phyloP scores from a whole-genome alignment of 1,140 invertebrate genomes.

The Calycopis cecrops region DNA sequence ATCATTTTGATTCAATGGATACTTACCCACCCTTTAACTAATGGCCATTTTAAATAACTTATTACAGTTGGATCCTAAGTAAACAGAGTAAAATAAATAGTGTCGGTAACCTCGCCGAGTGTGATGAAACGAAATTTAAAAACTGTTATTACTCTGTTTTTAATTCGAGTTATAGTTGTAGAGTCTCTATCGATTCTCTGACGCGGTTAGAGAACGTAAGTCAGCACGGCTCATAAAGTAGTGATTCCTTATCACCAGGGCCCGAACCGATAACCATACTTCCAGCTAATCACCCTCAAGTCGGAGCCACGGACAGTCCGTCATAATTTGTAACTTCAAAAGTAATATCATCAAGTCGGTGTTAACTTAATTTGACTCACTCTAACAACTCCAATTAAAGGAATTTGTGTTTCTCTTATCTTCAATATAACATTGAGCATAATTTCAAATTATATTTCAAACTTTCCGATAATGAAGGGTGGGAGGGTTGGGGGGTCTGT shows the following conservation, averaged over 20 bases:
- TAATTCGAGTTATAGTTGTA: too few relatives aligned
- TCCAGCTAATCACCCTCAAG: slow-evolving; percentile 57
- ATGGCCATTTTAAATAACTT: too few relatives aligned
- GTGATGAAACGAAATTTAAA: too few relatives aligned
- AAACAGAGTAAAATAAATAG: too few relatives aligned
- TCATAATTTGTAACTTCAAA: slow-evolving; percentile 69
- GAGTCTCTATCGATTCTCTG: too few relatives aligned
- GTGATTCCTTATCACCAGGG: slow-evolving; percentile 6
- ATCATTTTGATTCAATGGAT: too few relatives aligned
- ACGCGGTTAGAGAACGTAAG: too few relatives aligned
- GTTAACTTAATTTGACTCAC: slow-evolving; percentile 75
- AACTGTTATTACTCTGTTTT: too few relatives aligned
- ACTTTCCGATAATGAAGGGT: slow-evolving; percentile 74
- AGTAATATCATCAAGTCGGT: slow-evolving; percentile 73
- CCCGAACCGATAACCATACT: slow-evolving; percentile 49
- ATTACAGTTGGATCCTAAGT: too few relatives aligned
- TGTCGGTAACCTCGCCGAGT: too few relatives aligned
- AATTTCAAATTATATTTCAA: slow-evolving; percentile 75
- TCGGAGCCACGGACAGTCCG: slow-evolving; percentile 55
- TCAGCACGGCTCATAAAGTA: too few relatives aligned
- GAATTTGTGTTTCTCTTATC: slow-evolving; percentile 75
- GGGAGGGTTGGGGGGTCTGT: slow-evolving; percentile 50
- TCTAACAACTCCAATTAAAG: slow-evolving; percentile 75
- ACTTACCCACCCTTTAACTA: too few relatives aligned
- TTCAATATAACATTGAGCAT: slow-evolving; percentile 75